Conservation (phyloP, 2,888 invertebrate species). For the Pristionchus entomophagus region DNA sequence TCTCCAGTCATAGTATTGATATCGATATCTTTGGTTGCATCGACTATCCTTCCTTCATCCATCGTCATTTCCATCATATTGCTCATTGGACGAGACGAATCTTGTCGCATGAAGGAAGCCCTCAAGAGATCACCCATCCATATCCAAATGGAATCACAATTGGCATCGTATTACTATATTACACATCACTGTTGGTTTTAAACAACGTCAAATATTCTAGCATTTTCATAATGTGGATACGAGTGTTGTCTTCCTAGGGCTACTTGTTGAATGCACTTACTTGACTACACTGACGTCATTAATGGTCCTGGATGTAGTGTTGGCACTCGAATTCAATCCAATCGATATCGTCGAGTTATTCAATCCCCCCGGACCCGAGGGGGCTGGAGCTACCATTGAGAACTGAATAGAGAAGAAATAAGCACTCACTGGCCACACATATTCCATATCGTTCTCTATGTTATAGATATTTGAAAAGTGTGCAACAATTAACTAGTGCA, state of each 20-base stretch:
- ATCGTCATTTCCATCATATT: background rate
- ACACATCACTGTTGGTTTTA: too few species aligned
- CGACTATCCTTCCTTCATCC: background rate
- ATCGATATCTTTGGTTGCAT: conserved; percentile 20
- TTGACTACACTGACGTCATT: conserved; percentile 33
- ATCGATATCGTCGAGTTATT: conserved; percentile 41
- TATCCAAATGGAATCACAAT: too few species aligned
- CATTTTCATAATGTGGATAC: too few species aligned
- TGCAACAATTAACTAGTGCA: background rate
- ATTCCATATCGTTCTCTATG: background rate
- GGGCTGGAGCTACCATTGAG: background rate
- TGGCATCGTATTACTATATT: too few species aligned
- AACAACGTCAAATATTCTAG: too few species aligned
- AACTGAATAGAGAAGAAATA: background rate
- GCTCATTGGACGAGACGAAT: conserved; percentile 41
- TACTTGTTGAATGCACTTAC: background rate
- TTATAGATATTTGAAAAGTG: too few species aligned
- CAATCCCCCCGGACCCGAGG: background rate
- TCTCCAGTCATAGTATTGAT: conserved; percentile 6
- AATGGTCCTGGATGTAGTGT: background rate
- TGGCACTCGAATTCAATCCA: conserved; percentile 13
- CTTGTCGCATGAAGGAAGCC: conserved; percentile 24
- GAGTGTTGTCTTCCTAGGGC: too few species aligned
- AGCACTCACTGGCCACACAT: too few species aligned
- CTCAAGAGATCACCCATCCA: background rate